These are phyloP conservation scores for Echinometra lucunter DNA, from an alignment of 53 echinoderm and acorn worm genomes.

Conservation along the genomic window DNA sequence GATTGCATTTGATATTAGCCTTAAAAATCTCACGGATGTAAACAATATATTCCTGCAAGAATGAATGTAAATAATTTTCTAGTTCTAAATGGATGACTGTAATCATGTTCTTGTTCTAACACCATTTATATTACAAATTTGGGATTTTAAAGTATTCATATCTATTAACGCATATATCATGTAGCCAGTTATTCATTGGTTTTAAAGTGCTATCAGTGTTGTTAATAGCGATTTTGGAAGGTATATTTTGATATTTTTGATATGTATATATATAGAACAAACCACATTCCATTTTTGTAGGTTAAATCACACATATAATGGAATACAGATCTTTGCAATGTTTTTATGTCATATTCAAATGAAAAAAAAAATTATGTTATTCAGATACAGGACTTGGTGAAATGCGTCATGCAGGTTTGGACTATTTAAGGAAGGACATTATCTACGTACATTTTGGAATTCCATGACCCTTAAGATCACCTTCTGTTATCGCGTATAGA, in stretches of 20 bases:
- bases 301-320: no score
- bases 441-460: not conserved
- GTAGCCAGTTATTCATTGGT: not conserved
- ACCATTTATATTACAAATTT: not conserved
- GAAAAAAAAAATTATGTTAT: not conserved
- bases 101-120: not conserved
- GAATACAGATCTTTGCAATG: not conserved
- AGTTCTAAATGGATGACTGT: not conserved
- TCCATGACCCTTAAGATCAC: not conserved
- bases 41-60: not conserved
- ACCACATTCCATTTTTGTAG: not conserved
- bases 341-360: not conserved
- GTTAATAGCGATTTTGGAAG: not conserved
- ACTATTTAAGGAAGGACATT: not conserved
- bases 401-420: not conserved
- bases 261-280: not conserved
- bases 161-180: not conserved
- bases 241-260: not conserved
- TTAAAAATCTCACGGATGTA: not conserved
- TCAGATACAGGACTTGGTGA: not conserved
- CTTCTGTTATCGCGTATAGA: not conserved
- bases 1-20: not conserved
- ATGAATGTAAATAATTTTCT: not conserved
- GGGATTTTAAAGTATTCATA: not conserved
- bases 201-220: not conserved